phyloP scores from a whole-genome alignment of 2,888 invertebrate genomes.

The Diarsia mendica region DNA sequence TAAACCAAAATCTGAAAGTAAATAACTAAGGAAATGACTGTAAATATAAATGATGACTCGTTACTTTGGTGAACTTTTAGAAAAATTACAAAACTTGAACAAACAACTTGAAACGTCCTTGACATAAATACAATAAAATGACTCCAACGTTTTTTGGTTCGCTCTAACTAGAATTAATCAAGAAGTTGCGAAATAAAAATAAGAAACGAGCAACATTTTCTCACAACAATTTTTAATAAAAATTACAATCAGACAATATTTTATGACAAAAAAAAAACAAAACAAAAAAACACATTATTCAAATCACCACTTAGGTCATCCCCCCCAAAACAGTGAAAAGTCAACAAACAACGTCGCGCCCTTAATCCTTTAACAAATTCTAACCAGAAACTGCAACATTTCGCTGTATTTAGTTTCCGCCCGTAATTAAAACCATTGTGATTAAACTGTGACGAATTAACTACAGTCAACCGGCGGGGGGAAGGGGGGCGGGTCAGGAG shows the following conservation, averaged over 20 bases:
- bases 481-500: conserved; percentile 73
- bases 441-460: conserved; percentile 88
- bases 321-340: conserved; percentile 30
- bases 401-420: conserved; percentile 78
- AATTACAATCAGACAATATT: neutral
- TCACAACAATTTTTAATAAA: neutral
- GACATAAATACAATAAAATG: neutral
- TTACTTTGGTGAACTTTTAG: neutral
- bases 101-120: neutral
- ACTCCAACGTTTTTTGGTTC: no score
- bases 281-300: neutral
- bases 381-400: conserved; percentile 68
- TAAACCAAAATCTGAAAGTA: no score
- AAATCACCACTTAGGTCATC: conserved; percentile 2
- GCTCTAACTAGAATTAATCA: neutral
- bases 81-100: neutral
- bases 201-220: neutral
- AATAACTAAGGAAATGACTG: no score
- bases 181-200: neutral
- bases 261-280: neutral
- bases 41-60: no score
- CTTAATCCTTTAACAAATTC: conserved; percentile 57
- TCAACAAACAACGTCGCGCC: conserved; percentile 41
- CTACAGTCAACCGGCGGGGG: conserved; percentile 76
- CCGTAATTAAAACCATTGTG: conserved; percentile 88